Evolutionary conservation across 2,113 vertebrate species (phyloP), one percentile per base, ranked within the genome.

Genomic region (Malurus melanocephalus): DNA sequence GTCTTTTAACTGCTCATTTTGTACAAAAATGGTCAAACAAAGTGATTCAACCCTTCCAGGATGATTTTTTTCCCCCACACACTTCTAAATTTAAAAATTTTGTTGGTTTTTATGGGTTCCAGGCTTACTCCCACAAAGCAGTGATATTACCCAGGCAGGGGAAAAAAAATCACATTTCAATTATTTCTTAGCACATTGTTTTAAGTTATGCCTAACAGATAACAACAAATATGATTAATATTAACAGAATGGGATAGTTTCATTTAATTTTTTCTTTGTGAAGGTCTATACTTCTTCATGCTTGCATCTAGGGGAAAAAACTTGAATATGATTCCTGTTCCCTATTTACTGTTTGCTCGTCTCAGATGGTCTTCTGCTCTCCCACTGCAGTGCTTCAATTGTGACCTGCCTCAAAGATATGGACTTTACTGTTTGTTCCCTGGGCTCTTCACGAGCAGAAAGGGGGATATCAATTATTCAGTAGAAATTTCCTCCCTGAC

Each of bases 11-110:
- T 72, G 51, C 43, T 87, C 13, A 15, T 69, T 76, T 76, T 87
- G 19, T 79, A 75, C 4, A 53, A 65, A 94, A 85, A 73, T 33
- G 13, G 11, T 51, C 28, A 65, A 71, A 13, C 28, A 81, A 57
- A 93, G 28, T 62, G 23, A 66, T 74, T 74, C 60, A 74, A 10
- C 3, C 2, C 9, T 85, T 85, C 9, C 16, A 60, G 57, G 53
- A 33, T 11, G 11, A 0, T 16, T 45, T 38, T 52, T 67, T 38
- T 10, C 0, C 33, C 28, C 33, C 28, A 6, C 0, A 0, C 8
- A 7, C 1, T 81, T 53, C 35, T 67, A 49, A 67, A 81, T 53
- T 49, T 16, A 68, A 65, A 48, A 61, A 2, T 15, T 61, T 81
- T 67, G 28, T 52, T 80, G 15, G n/a, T 55, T 75, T 82, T 80